Evolutionary conservation across 2,113 vertebrate genomes (phyloP), one percentile per base, ranked within the genome.

Genomic region (Grallaria varia): DNA sequence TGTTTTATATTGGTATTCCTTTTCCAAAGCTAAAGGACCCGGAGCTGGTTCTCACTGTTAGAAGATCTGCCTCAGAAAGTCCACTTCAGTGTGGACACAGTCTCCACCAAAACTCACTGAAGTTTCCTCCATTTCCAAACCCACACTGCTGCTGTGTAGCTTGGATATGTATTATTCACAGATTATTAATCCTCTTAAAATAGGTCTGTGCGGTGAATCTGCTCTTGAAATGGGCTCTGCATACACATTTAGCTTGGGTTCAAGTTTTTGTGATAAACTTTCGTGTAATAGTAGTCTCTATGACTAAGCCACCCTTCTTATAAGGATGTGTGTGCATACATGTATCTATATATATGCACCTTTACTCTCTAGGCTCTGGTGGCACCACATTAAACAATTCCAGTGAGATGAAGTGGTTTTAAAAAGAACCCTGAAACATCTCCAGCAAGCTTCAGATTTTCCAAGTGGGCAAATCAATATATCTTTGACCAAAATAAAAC

Each of bases 161-260:
- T 87, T 82, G 18, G 24, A n/a, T 77, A 79, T 64, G 42, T 83
- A 95, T 97, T 97, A 95, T 92, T 97, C 92, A 95, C 53, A 75
- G 59, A 68, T 74, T 87, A 97, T 96, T 96, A 97, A 97, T 96
- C 77, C 50, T 55, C 82, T 95, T 92, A 91, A 96, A 97, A 97
- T 49, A 28, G 14, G 79, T 73, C 83, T 92, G 62, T 71, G 85
- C 81, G 53, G 52, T 56, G 50, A 76, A 97, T 94, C 77, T 84
- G 67, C 79, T 96, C 84, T 95, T 83, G 87, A 91, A 96, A 95
- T 31, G 62, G 86, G 67, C 37, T 91, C 60, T 75, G 47, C 60
- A 33, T 52, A 15, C 37, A 68, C 1, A 33, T 47, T 37, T 94
- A 93, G 25, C 42, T 58, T 25, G 44, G 50, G 42, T 75, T 58